Base-by-base conservation (phyloP, 2,113 vertebrate species). In the Asarcornis scutulata region DNA sequence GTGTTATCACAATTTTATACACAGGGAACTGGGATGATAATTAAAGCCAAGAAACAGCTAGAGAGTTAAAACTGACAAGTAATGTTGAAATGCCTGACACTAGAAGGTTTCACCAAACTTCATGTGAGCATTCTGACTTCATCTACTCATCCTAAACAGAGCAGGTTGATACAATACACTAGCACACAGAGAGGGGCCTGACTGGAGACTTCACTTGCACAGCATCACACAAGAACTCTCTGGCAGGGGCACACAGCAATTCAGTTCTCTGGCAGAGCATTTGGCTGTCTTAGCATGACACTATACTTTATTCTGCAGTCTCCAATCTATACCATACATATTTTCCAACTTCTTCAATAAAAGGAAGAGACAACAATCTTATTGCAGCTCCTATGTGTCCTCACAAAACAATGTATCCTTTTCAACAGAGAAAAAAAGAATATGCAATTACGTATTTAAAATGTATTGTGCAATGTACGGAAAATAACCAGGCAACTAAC, bases 331-430 rank as follows among this genome's bases (percentile, higher is more conserved):
- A 10, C 53, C 50, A 50, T 44, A 87, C 53, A 55, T 89, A 72
- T 76, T 85, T 95, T 95, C 75, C 87, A 95, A 73, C 75, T 96
- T 89, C 77, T 0, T 17, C 83, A 95, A 86, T 66, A 81, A 67
- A 84, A 83, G 38, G 52, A 76, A 48, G 71, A 91, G 81, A 94
- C 62, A 89, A 80, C 66, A 77, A 55, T 29, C 59, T 77, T 71
- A 91, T 11, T 94, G 50, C 88, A 90, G 46, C 4, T 32, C 53
- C 50, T 73, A 5, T 63, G 27, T 58, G 36, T 80, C 20, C 59
- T 25, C n/a, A 85, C 44, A 10, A 91, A 27, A 90, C 12, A 90
- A 40, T 44, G 26, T 21, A 17, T 50, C 7, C 72, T 80, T 31
- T 67, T 83, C 16, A 80, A 88, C 32, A 11, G 23, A 60, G 4